A percentile compares a stretch with the other conserved stretches of the same genome.
phyloP scores from a whole-genome alignment of 2,797 vertebrate genomes.

The Leucoraja ocellata region DNA sequence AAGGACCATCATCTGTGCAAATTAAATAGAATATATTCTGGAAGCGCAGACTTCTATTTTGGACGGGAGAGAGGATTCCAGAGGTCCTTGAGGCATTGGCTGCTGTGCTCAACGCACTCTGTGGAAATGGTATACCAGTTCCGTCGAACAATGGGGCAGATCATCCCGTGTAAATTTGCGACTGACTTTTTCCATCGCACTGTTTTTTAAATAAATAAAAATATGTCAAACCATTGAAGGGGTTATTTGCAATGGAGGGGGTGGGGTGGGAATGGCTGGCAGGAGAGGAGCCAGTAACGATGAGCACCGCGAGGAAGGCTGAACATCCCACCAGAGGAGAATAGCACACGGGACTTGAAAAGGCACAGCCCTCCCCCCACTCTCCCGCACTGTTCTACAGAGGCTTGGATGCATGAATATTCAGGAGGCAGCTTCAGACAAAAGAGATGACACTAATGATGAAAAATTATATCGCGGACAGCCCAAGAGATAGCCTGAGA shows the following conservation, averaged over 20 bases:
- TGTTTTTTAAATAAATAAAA: not conserved
- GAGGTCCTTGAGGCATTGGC: not conserved
- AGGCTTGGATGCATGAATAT: not conserved
- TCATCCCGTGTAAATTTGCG: not conserved
- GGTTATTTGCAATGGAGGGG: not conserved
- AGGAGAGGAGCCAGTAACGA: not conserved
- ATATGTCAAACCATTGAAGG: not conserved
- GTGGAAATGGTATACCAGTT: not conserved
- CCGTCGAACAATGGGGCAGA: not conserved
- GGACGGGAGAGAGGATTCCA: not conserved
- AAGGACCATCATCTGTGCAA: not conserved
- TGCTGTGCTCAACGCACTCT: not conserved
- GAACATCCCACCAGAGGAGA: not conserved
- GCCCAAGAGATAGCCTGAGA: slow-evolving; percentile 20
- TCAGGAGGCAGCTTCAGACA: slow-evolving; percentile 8
- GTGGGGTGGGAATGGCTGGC: not conserved
- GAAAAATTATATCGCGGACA: not conserved
- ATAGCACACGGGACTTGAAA: not conserved
- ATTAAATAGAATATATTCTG: not conserved
- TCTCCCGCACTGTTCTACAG: not conserved
- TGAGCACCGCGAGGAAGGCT: not conserved
- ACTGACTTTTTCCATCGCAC: not conserved
- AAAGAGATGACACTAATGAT: slow-evolving; percentile 32
- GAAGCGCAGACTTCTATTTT: not conserved
- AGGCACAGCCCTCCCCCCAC: not conserved